Conservation (phyloP, 2,888 invertebrate species). For the Piscicola geometra region DNA sequence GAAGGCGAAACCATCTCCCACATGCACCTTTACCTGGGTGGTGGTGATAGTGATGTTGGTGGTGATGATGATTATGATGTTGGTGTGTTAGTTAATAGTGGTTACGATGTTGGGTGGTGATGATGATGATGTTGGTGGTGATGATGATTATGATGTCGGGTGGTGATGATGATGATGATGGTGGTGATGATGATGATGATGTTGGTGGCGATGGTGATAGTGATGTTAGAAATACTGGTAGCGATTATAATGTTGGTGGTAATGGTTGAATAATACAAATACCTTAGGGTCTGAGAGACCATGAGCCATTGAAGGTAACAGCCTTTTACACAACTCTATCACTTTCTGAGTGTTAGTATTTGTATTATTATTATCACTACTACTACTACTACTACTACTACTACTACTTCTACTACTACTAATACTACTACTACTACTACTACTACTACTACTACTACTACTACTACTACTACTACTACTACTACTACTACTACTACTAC, state of each 20-base stretch:
- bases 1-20: conserved; percentile 91
- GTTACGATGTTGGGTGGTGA: not conserved
- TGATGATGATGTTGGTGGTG: too few relatives aligned
- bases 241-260: not conserved
- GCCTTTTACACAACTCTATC: not conserved
- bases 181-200: not conserved
- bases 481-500: conserved; percentile 3
- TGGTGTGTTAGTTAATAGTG: not conserved
- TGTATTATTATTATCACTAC: too few relatives aligned
- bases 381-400: not conserved
- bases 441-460: conserved; percentile 89
- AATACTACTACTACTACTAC: not conserved
- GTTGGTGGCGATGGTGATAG: not conserved
- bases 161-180: too few relatives aligned
- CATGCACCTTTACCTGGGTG: conserved; percentile 74
- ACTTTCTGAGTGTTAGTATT: conserved; percentile 5
- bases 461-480: conserved; percentile 84
- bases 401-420: not conserved
- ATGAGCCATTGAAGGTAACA: not conserved
- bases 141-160: too few relatives aligned
- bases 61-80: not conserved
- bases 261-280: not conserved
- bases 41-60: conserved; percentile 59
- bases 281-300: not conserved
- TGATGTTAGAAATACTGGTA: not conserved